Base-by-base conservation (phyloP, 2,113 vertebrate species). In the Romanogobio albipinnatus region DNA sequence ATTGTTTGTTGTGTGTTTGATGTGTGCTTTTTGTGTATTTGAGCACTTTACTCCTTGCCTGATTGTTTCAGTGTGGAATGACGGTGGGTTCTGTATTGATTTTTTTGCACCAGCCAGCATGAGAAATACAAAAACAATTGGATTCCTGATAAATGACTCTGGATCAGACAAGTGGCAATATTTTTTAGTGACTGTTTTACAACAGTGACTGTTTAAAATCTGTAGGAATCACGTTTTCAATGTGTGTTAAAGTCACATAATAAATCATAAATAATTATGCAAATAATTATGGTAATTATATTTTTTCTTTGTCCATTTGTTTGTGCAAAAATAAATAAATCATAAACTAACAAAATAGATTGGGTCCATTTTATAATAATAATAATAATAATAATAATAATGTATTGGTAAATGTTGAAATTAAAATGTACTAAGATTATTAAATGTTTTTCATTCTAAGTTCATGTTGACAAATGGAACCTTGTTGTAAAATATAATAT, bases 71-170 rank as follows among this genome's bases (percentile, higher is more conserved):
- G 9, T 22, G 62, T 62, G 47, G 24, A 33, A 51, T 56, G 15
- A 73, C 0, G 15, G 24, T 68, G 47, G 26, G 47, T 56, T 71
- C 53, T 61, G 47, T 74, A n/a, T 64, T 80, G 29, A 84, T 79
- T 39, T 45, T 39, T 75, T 74, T 47, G 51, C 61, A 81, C 56
- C 58, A 49, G 79, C 56, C 78, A 85, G 83, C 74, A 85, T 86
- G 87, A 66, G 22, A 76, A 83, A 73, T 33, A 0, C 93, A 97
- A 83, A 33, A 59, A 13, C 59, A 45, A 24, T 64, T 70, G 79
- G 24, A 66, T 11, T 87, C 49, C 61, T 83, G 36, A 71, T 58
- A 56, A 9, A 75, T 76, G 36, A 58, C 26, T 8, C 68, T 43
- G 58, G 75, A 53, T 36, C 47, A 83, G 22, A 58, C 17, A 58